Conservation (phyloP, 2,113 vertebrate species). For the Chunga burmeisteri region DNA sequence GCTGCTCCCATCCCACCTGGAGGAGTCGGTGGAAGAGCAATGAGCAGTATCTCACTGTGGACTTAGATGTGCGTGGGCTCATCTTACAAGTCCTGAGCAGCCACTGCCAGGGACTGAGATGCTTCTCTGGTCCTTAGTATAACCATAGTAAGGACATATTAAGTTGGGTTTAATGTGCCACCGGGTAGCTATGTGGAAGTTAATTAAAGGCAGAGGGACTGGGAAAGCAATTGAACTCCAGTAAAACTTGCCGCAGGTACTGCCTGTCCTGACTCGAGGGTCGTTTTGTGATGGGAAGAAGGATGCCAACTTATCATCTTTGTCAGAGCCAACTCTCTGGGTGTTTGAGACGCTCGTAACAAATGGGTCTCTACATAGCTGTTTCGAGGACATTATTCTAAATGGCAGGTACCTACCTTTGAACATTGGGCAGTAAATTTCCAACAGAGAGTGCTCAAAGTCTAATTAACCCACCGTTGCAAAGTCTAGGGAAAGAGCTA, state of each 20-base stretch:
- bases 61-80: background rate
- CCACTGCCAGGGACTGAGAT: background rate
- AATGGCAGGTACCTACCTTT: background rate
- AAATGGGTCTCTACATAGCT: background rate
- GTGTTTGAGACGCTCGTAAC: background rate
- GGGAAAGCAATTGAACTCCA: background rate
- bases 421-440: background rate
- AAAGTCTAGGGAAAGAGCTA: background rate
- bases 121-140: background rate
- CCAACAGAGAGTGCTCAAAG: background rate
- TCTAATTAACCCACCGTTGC: background rate
- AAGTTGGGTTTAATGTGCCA: background rate
- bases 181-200: background rate
- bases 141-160: background rate
- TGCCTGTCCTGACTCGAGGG: background rate
- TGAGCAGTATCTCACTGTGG: background rate
- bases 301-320: background rate
- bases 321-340: background rate
- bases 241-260: background rate
- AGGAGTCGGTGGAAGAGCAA: background rate
- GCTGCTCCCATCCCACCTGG: background rate
- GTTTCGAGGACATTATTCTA: background rate
- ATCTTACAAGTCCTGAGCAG: background rate
- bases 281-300: background rate
- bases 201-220: background rate